Percentiles rank a stretch among this genome's conserved stretches.
phyloP scores from a whole-genome alignment of 2,113 vertebrate genomes.

The Gymnocephalus cernua region DNA sequence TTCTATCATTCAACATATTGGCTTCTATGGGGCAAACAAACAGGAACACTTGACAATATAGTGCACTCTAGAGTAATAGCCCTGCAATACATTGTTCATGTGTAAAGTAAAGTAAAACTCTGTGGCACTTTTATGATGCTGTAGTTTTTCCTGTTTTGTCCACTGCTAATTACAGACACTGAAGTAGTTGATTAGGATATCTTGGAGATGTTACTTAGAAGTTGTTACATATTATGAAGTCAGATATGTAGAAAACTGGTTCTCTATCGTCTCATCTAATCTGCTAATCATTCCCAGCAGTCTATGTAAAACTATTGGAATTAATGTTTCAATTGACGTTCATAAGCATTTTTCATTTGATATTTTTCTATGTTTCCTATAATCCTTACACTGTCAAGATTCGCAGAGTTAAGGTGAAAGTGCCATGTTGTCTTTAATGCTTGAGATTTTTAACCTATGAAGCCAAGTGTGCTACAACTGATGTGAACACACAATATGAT shows the following conservation, averaged over 20 bases:
- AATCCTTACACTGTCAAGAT: slow-evolving; percentile 25
- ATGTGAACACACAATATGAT: slow-evolving; percentile 11
- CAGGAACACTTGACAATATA: slow-evolving; percentile 7
- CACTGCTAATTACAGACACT: slow-evolving; percentile 1
- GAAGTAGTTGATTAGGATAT: slow-evolving; percentile 26
- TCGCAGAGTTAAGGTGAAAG: slow-evolving; percentile 57
- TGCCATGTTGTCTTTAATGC: slow-evolving; percentile 62
- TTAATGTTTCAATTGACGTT: slow-evolving; percentile 31
- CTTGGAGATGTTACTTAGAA: slow-evolving; percentile 22
- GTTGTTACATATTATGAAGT: slow-evolving; percentile 34
- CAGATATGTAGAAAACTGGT: slow-evolving; percentile 11
- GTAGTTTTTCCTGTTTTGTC: slow-evolving; percentile 30
- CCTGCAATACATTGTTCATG: not conserved
- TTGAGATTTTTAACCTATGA: slow-evolving; percentile 32
- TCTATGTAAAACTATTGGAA: slow-evolving; percentile 26
- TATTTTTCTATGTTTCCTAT: slow-evolving; percentile 55
- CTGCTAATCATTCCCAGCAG: slow-evolving; percentile 41
- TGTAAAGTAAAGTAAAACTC: not conserved
- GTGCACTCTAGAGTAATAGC: not conserved
- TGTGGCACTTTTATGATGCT: slow-evolving; percentile 24
- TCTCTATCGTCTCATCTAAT: slow-evolving; percentile 21
- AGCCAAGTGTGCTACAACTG: slow-evolving; percentile 29
- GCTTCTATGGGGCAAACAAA: slow-evolving; percentile 23
- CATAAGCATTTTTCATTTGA: slow-evolving; percentile 35
- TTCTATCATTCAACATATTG: slow-evolving; percentile 33